Percentiles rank a stretch among this genome's conserved stretches.
Conservation (phyloP, 2,113 vertebrate genomes). For the Craseonycteris thonglongyai region DNA sequence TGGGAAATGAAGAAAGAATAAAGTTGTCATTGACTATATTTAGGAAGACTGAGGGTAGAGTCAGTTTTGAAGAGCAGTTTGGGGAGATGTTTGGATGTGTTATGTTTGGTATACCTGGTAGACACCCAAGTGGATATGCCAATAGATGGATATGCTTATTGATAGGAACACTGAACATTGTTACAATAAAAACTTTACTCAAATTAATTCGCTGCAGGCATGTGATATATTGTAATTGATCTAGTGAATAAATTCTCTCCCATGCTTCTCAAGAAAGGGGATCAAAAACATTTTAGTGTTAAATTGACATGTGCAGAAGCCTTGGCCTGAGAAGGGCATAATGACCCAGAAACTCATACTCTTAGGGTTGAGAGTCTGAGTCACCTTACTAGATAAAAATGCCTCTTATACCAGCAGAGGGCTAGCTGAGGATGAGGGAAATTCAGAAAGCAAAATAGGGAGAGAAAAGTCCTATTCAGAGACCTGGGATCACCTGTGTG, state of each 20-base stretch:
- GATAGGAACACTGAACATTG: background rate
- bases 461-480: background rate
- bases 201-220: background rate
- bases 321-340: background rate
- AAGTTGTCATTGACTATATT: background rate
- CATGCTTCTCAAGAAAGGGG: background rate
- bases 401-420: background rate
- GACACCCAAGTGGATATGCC: background rate
- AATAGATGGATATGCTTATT: background rate
- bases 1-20: background rate
- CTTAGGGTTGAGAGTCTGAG: background rate
- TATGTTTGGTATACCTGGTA: background rate
- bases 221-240: background rate
- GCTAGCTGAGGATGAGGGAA: background rate
- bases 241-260: background rate
- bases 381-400: background rate
- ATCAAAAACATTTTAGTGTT: background rate
- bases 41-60: background rate
- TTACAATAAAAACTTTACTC: too few relatives aligned
- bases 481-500: background rate
- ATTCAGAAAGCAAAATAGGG: background rate
- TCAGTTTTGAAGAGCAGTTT: background rate
- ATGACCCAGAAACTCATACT: background rate
- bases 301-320: background rate
- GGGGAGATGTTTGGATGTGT: background rate